A percentile compares a stretch with the other conserved stretches of the same genome.
Conservation (phyloP, 2,113 vertebrate species). For the Austrofundulus limnaeus region DNA sequence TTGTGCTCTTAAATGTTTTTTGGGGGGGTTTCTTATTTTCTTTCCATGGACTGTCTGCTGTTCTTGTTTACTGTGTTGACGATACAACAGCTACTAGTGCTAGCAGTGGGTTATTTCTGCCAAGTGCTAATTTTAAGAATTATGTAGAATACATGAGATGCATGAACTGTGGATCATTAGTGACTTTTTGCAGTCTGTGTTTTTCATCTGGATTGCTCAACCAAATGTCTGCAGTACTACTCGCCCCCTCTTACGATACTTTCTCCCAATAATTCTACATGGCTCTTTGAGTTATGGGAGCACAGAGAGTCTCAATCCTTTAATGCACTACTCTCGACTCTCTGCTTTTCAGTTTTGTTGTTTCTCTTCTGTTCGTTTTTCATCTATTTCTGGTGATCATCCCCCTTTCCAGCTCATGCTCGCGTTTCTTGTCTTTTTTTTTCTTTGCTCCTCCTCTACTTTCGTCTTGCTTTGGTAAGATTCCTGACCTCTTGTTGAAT, state of each 20-base stretch:
- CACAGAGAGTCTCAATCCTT: conserved; percentile 53
- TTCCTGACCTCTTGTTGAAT: not conserved
- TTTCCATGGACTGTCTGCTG: no score
- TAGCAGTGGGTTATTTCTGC: conserved; percentile 27
- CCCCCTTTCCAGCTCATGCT: not conserved
- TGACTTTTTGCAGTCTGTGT: conserved; percentile 45
- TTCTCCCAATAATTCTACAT: conserved; percentile 35
- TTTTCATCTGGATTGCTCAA: conserved; percentile 56
- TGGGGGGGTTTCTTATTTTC: no score
- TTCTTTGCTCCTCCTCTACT: not conserved
- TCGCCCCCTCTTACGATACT: conserved; percentile 16
- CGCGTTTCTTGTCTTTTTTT: not conserved
- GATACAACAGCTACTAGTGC: not conserved
- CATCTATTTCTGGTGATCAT: not conserved
- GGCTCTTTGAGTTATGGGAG: conserved; percentile 62
- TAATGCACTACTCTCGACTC: conserved; percentile 21
- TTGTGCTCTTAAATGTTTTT: no score
- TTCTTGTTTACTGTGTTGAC: no score
- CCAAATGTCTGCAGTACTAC: conserved; percentile 42
- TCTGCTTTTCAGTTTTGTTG: conserved; percentile 10
- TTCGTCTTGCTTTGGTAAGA: not conserved
- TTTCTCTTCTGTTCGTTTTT: not conserved
- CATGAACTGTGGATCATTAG: conserved; percentile 15
- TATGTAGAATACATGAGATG: conserved; percentile 55
- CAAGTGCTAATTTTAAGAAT: conserved; percentile 35